Evolutionary conservation across 2,113 vertebrate genomes (phyloP).

Genomic region (Sinocyclocheilus anophthalmus): DNA sequence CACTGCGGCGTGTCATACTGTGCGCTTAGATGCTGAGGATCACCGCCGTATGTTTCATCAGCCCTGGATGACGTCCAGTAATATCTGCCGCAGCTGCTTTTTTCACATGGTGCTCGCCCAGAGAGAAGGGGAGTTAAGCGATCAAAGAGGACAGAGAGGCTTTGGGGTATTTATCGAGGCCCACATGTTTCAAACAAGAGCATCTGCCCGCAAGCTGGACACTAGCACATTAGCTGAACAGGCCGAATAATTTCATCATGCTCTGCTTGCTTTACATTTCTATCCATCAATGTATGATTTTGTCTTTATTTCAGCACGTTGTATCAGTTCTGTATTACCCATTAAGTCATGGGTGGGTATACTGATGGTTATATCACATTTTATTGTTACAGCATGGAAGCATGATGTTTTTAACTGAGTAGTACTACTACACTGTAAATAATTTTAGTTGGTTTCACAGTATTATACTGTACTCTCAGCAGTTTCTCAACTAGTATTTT

Average conservation of each 20-base stretch:
- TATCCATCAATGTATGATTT: conserved; percentile 7
- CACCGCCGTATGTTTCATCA: conserved; percentile 48
- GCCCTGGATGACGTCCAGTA: conserved; percentile 55
- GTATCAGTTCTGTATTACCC: not conserved
- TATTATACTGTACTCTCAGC: too few relatives aligned
- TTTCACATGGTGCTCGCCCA: conserved; percentile 20
- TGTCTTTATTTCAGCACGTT: conserved; percentile 33
- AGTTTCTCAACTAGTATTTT: too few relatives aligned
- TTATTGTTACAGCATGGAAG: conserved; percentile 26
- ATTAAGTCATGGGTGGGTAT: not conserved
- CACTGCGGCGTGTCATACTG: conserved; percentile 26
- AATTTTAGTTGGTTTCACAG: too few relatives aligned
- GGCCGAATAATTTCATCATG: not conserved
- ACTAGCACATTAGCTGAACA: not conserved
- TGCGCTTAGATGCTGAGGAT: conserved; percentile 49
- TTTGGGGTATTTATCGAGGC: conserved; percentile 11
- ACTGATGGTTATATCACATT: not conserved
- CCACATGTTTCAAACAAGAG: conserved; percentile 49
- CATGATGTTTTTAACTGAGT: not conserved
- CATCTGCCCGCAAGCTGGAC: conserved; percentile 50
- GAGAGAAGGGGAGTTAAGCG: conserved; percentile 5
- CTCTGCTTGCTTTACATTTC: not conserved
- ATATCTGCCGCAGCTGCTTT: conserved; percentile 48
- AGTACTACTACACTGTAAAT: too few relatives aligned
- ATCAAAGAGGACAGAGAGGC: conserved; percentile 25